Evolutionary conservation across 2,888 invertebrate species (phyloP), one percentile per base, ranked within the genome.

Genomic region (Macropis europaea): DNA sequence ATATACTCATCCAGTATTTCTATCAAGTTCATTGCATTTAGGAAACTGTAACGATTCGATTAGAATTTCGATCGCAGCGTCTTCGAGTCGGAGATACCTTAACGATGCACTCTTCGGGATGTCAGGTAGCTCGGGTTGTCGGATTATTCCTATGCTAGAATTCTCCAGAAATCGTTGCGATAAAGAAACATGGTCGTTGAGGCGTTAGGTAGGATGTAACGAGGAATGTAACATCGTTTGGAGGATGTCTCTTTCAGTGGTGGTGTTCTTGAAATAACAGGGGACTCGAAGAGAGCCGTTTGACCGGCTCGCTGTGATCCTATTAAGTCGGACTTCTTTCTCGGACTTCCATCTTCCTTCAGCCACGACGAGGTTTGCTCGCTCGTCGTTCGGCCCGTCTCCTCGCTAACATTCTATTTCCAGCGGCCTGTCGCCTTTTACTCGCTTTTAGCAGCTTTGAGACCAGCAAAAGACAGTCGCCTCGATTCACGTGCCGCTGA

Each of bases 401-500:
- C 82, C 59, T n/a, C 72, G 72, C 64, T 64, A n/a, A n/a, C n/a
- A n/a, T n/a, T 84, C 85, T 85, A 85, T 85, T 85, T 86, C 76
- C 73, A 77, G 74, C 79, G n/a, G 71, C 60, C 61, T 42, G 52
- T 70, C 66, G 66, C 54, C 66, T 69, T 76, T 76, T 54, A 67
- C 61, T 59, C 74, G 78, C 67, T 57, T 77, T 66, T 64, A 59
- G 62, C 40, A 34, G 76, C 80, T 79, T 79, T 76, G 76, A 77
- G 68, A 77, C 61, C 76, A 71, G 64, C 70, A 56, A 74, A 76
- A 77, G 75, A 75, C 84, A 76, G 66, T 38, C 73, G 48, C 62
- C 61, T n/a, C 82, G 77, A 82, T 84, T 86, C 89, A 89, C 89
- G 89, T 89, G 89, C 86, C 88, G 81, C 85, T 87, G 88, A 89